Evolutionary conservation across 2,113 vertebrate genomes (phyloP).

Genomic region (Gadus chalcogrammus): DNA sequence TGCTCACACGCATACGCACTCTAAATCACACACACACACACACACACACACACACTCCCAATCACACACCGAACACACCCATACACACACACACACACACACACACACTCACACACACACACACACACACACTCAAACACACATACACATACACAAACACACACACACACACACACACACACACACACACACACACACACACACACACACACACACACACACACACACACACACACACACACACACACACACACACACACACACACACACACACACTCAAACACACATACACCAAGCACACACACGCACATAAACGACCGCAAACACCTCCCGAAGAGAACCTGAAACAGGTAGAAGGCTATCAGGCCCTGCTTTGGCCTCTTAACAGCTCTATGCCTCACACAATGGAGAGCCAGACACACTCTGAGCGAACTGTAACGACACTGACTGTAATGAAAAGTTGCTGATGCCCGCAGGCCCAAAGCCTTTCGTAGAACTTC

Average conservation of each 20-base stretch:
- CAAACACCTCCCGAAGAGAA: too few species aligned
- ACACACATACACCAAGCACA: not conserved
- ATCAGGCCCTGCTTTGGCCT: too few species aligned
- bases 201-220: conserved; percentile 44
- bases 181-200: not conserved
- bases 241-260: conserved; percentile 28
- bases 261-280: conserved; percentile 42
- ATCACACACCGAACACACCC: not conserved
- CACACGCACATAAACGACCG: conserved; percentile 44
- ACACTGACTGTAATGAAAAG: conserved; percentile 33
- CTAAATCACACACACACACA: conserved; percentile 41
- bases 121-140: conserved; percentile 48
- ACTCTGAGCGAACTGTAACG: not conserved
- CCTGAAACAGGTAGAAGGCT: too few species aligned
- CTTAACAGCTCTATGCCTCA: too few species aligned
- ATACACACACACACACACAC: conserved; percentile 43
- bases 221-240: conserved; percentile 43
- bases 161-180: conserved; percentile 55
- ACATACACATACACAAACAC: conserved; percentile 43
- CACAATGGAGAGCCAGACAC: conserved; percentile 26
- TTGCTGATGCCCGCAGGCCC: conserved; percentile 16
- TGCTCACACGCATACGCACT: conserved; percentile 66
- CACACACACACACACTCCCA: conserved; percentile 58
- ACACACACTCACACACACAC: conserved; percentile 33
- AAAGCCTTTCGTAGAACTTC: conserved; percentile 39